A percentile compares a stretch with the other conserved stretches of the same genome.
Evolutionary conservation across 2,797 vertebrate species (phyloP).

Genomic region (Perodicticus potto): DNA sequence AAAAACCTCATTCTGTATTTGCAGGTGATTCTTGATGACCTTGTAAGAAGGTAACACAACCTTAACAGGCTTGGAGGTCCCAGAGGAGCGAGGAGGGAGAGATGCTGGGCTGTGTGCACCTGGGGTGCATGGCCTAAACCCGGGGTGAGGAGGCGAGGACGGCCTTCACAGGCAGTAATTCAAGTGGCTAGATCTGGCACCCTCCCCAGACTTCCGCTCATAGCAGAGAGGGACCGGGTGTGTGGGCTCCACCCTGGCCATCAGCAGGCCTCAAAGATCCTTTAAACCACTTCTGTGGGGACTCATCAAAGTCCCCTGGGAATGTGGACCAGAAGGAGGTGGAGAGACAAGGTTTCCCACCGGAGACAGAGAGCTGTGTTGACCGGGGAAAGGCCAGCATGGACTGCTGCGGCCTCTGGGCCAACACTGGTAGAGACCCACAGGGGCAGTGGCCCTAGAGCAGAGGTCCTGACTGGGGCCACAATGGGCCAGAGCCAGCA

Average conservation of each 20-base stretch:
- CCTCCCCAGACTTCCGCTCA: not conserved
- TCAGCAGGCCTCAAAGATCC: not conserved
- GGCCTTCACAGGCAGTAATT: not conserved
- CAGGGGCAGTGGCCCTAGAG: rapidly evolving
- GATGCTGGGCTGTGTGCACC: rapidly evolving
- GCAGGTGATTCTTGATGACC: not conserved
- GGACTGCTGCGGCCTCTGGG: rapidly evolving
- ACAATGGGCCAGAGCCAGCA: rapidly evolving
- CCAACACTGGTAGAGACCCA: not conserved
- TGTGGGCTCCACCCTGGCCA: no score
- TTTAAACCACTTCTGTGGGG: not conserved
- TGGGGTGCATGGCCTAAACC: rapidly evolving
- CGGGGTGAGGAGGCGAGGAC: rapidly evolving
- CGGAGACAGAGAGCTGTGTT: rapidly evolving
- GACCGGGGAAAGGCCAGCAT: rapidly evolving
- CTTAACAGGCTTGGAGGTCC: not conserved
- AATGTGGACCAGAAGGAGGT: not conserved
- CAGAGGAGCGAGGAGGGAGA: not conserved
- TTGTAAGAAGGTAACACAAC: not conserved
- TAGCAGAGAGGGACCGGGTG: not conserved
- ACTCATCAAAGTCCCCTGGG: not conserved
- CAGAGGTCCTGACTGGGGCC: rapidly evolving
- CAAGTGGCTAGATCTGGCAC: rapidly evolving
- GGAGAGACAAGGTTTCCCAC: rapidly evolving
- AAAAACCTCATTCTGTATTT: rapidly evolving